phyloP scores from a whole-genome alignment of 2,113 vertebrate genomes.

The Abramis brama region DNA sequence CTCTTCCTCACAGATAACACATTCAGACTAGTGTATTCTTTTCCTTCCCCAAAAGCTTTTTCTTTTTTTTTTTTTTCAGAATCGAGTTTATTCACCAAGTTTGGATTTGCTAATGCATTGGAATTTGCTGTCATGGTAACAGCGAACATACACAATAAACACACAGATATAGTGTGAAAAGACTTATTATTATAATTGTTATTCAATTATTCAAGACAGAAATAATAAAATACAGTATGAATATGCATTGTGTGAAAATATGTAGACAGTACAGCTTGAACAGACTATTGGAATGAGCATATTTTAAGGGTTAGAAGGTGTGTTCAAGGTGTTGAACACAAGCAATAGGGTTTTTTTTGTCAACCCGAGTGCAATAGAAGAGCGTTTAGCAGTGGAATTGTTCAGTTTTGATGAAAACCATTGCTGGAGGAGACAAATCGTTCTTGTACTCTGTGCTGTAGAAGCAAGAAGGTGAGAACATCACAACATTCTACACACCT shows the following conservation, averaged over 20 bases:
- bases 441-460: neutral
- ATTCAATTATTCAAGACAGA: neutral
- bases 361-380: neutral
- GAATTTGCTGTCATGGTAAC: constrained; percentile 7
- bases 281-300: neutral
- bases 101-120: neutral
- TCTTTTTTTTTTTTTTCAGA: neutral
- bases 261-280: neutral
- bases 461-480: neutral
- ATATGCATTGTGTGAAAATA: neutral
- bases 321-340: neutral
- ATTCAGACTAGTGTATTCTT: neutral
- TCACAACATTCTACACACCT: neutral
- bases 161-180: neutral
- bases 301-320: neutral
- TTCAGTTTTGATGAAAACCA: constrained; percentile 17
- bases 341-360: neutral
- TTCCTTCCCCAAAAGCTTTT: neutral
- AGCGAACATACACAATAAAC: neutral
- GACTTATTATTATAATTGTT: neutral
- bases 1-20: constrained; percentile 9
- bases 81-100: constrained; percentile 1
- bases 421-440: neutral
- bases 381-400: neutral
- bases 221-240: neutral